A percentile compares a stretch with the other conserved stretches of the same genome.
Evolutionary conservation across 1,140 invertebrate species (phyloP).

Genomic region (Bombyx mandarina): DNA sequence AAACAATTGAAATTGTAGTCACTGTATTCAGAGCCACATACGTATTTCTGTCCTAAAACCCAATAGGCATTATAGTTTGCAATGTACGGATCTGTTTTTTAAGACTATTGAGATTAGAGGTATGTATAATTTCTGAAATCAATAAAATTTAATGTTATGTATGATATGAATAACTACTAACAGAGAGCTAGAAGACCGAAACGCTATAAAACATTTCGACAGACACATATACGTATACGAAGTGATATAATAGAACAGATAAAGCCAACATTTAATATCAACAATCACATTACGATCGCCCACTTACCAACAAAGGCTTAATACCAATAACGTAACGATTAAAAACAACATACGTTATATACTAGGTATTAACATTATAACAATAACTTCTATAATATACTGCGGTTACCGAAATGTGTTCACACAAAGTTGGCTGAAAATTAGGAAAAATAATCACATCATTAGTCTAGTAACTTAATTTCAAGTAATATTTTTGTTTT

Average conservation of each 20-base stretch:
- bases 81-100: too few relatives aligned
- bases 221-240: slow-evolving; percentile 34
- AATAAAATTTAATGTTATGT: too few relatives aligned
- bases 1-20: too few relatives aligned
- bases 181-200: slow-evolving; percentile 21
- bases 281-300: slow-evolving; percentile 46
- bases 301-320: slow-evolving; percentile 59
- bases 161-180: slow-evolving; percentile 18
- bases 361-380: slow-evolving; percentile 66
- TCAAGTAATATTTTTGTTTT: too few relatives aligned
- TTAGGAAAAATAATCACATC: slow-evolving; percentile 60
- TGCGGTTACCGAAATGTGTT: slow-evolving; percentile 70
- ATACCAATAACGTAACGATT: slow-evolving; percentile 41
- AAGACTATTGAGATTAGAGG: too few relatives aligned
- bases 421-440: slow-evolving; percentile 82
- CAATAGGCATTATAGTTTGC: too few relatives aligned
- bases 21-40: too few relatives aligned
- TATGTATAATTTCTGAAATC: too few relatives aligned
- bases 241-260: slow-evolving; percentile 50
- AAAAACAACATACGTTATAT: slow-evolving; percentile 53
- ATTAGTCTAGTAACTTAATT: slow-evolving; percentile 38
- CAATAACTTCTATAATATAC: slow-evolving; percentile 61
- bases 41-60: too few relatives aligned
- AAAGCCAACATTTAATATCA: slow-evolving; percentile 58
- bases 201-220: slow-evolving; percentile 33